Evolutionary conservation across 2,888 invertebrate species (phyloP).

Genomic region (Nezara viridula): DNA sequence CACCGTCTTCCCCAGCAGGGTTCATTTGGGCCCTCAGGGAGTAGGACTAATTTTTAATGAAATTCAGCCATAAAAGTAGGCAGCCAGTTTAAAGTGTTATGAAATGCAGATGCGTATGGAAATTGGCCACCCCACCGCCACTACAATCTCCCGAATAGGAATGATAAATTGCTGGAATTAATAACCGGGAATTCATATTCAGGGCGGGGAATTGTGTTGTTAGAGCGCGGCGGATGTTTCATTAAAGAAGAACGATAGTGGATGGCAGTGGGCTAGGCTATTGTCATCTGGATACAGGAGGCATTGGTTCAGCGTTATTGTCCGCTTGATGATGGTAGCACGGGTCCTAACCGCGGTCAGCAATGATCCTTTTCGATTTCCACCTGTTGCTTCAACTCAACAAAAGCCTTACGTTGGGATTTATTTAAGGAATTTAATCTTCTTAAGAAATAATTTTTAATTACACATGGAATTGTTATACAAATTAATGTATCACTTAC

Average conservation of each 20-base stretch:
- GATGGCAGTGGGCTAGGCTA: background rate
- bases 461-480: too few relatives aligned
- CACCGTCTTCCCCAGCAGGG: background rate
- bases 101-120: slow-evolving; percentile 58
- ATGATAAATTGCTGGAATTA: slow-evolving; percentile 45
- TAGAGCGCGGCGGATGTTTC: slow-evolving; percentile 36
- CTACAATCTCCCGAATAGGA: background rate
- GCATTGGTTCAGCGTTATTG: background rate
- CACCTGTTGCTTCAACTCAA: background rate
- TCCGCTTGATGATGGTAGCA: background rate
- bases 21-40: slow-evolving; percentile 14
- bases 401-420: background rate
- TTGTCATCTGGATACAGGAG: slow-evolving; percentile 22
- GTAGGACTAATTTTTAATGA: slow-evolving; percentile 41
- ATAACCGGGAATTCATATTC: slow-evolving; percentile 42
- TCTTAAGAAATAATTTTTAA: background rate
- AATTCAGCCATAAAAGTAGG: slow-evolving; percentile 49
- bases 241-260: slow-evolving; percentile 48
- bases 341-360: background rate
- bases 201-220: slow-evolving; percentile 44
- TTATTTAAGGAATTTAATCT: background rate
- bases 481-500: too few relatives aligned
- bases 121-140: background rate
- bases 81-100: slow-evolving; percentile 51
- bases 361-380: background rate